These are phyloP conservation scores for Ceratina japonica DNA, from an alignment of 1,140 invertebrate genomes.

Conservation along the genomic window DNA sequence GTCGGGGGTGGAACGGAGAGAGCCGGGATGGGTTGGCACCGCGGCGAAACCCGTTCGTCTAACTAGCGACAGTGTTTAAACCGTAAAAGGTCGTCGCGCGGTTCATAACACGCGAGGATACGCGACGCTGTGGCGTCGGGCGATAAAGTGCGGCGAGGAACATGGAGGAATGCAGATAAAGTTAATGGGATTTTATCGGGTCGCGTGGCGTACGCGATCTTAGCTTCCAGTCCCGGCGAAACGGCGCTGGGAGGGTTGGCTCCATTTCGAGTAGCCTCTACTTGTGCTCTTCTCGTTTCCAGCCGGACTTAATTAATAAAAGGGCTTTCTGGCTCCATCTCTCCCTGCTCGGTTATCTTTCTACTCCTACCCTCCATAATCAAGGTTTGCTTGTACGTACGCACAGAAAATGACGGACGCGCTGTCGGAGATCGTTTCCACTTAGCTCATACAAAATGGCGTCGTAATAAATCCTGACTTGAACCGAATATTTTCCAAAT, in stretches of 20 bases:
- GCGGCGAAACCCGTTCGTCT: background rate
- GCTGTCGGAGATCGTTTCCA: slow-evolving; percentile 3
- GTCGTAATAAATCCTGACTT: too few relatives aligned
- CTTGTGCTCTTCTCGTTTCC: slow-evolving; percentile 20
- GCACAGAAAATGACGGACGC: slow-evolving; percentile 35
- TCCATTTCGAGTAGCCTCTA: slow-evolving; percentile 16
- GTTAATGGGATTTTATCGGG: slow-evolving; percentile 68
- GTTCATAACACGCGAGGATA: slow-evolving; percentile 43
- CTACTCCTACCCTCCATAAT: background rate
- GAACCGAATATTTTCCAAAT: too few relatives aligned
- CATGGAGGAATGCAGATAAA: slow-evolving; percentile 62
- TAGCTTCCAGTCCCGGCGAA: slow-evolving; percentile 38
- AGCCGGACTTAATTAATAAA: slow-evolving; percentile 60
- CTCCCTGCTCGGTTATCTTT: background rate
- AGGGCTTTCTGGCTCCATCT: slow-evolving; percentile 32
- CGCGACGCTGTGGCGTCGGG: slow-evolving; percentile 12
- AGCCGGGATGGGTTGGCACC: too few relatives aligned
- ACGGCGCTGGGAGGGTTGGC: background rate
- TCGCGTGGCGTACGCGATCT: slow-evolving; percentile 50
- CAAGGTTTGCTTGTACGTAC: slow-evolving; percentile 13
- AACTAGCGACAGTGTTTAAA: slow-evolving; percentile 26
- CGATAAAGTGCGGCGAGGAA: slow-evolving; percentile 51
- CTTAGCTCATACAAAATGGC: too few relatives aligned
- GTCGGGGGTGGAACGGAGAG: background rate
- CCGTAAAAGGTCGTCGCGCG: background rate